phyloP scores from a whole-genome alignment of 2,113 vertebrate genomes.

The Bagarius yarrelli region DNA sequence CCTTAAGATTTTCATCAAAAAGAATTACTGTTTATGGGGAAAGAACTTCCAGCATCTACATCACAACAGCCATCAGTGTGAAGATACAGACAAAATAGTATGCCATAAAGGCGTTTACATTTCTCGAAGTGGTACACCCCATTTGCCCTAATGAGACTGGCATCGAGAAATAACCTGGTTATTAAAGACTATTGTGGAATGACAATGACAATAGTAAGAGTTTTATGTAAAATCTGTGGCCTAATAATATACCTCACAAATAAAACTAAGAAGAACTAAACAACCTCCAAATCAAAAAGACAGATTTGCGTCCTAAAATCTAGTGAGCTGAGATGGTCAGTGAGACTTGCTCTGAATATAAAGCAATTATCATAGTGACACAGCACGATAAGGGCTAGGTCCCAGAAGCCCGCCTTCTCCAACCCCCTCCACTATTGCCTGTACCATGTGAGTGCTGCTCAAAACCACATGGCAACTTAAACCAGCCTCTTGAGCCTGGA shows the following conservation, averaged over 20 bases:
- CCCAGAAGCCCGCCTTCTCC: constrained; percentile 44
- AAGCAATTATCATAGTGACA: constrained; percentile 51
- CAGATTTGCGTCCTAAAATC: constrained; percentile 2
- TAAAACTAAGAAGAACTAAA: not conserved
- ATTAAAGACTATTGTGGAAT: constrained; percentile 20
- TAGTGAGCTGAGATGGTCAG: constrained; percentile 14
- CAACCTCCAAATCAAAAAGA: not conserved
- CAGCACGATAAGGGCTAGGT: constrained; percentile 34
- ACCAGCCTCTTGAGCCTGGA: constrained; percentile 54
- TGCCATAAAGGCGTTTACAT: constrained; percentile 44
- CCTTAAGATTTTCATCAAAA: constrained; percentile 54
- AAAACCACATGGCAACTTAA: constrained; percentile 58
- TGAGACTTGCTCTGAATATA: not conserved
- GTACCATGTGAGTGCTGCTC: constrained; percentile 60
- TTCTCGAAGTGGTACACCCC: constrained; percentile 41
- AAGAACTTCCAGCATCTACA: constrained; percentile 29
- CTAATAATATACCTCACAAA: constrained; percentile 1
- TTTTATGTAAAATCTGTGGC: constrained; percentile 12
- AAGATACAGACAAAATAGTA: constrained; percentile 43
- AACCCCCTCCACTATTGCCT: constrained; percentile 37
- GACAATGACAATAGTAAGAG: constrained; percentile 25
- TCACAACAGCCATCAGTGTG: constrained; percentile 21
- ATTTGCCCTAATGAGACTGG: constrained; percentile 44
- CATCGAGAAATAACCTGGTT: constrained; percentile 41
- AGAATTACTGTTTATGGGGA: constrained; percentile 1